Conservation (phyloP, 2,113 vertebrate genomes). For the Scomber japonicus region DNA sequence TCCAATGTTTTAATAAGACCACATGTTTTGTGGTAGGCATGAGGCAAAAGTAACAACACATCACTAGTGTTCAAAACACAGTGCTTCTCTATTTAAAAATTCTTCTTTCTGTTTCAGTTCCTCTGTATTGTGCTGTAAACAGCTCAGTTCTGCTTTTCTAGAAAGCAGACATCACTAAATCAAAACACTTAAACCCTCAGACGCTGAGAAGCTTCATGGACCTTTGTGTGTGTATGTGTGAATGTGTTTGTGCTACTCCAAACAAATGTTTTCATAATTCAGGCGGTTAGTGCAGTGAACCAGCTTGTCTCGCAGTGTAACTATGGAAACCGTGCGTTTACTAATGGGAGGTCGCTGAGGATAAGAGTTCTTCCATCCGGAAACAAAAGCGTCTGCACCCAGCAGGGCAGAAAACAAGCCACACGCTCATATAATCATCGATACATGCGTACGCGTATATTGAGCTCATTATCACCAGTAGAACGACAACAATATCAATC, state of each 20-base stretch:
- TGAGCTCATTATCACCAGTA: constrained; percentile 39
- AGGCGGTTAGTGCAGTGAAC: constrained; percentile 61
- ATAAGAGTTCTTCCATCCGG: constrained; percentile 55
- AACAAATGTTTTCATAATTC: constrained; percentile 73
- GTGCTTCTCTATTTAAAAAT: constrained; percentile 39
- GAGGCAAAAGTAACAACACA: not conserved
- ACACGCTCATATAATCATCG: constrained; percentile 18
- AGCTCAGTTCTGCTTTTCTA: constrained; percentile 66
- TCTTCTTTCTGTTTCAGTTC: constrained; percentile 52
- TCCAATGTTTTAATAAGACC: constrained; percentile 1
- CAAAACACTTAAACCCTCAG: constrained; percentile 29
- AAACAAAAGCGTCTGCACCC: constrained; percentile 64
- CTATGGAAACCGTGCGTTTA: constrained; percentile 69
- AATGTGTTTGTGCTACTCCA: constrained; percentile 41
- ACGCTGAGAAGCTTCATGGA: constrained; percentile 33
- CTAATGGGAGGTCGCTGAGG: constrained; percentile 48
- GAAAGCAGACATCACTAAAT: constrained; percentile 10
- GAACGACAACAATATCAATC: constrained; percentile 34
- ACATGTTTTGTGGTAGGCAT: not conserved
- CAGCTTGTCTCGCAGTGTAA: constrained; percentile 52
- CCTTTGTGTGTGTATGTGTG: not conserved
- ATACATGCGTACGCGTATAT: constrained; percentile 16
- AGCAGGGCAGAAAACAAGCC: constrained; percentile 65
- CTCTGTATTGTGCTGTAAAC: not conserved
- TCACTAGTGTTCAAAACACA: constrained; percentile 30